Evolutionary conservation across 2,888 invertebrate genomes (phyloP).

Genomic region (Plagodis dolabraria): DNA sequence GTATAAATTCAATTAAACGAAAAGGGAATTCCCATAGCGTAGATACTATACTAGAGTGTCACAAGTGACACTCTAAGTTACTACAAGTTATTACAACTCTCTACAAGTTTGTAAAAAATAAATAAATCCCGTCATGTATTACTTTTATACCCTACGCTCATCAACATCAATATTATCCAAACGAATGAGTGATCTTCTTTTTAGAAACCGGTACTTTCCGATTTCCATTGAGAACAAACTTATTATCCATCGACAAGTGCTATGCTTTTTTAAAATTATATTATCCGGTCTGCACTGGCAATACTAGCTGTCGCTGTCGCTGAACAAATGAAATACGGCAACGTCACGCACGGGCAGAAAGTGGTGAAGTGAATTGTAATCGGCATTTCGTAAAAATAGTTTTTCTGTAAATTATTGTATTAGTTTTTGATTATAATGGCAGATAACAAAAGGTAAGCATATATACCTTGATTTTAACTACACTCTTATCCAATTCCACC

Average conservation of each 20-base stretch:
- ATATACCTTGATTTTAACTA: not conserved
- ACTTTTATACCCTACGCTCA: too few species aligned
- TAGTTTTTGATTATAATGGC: slow-evolving; percentile 77
- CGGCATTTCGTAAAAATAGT: slow-evolving; percentile 66
- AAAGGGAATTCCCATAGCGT: too few species aligned
- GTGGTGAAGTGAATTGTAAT: slow-evolving; percentile 67
- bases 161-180: too few species aligned
- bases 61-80: too few species aligned
- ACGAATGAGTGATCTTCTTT: too few species aligned
- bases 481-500: not conserved
- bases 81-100: too few species aligned
- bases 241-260: slow-evolving; percentile 25
- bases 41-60: too few species aligned
- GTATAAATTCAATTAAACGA: too few species aligned
- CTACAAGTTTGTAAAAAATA: too few species aligned
- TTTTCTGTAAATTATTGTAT: slow-evolving; percentile 64
- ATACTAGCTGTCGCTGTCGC: slow-evolving; percentile 46
- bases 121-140: too few species aligned
- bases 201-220: slow-evolving; percentile 34
- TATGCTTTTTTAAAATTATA: not conserved
- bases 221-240: slow-evolving; percentile 3
- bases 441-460: slow-evolving; percentile 83
- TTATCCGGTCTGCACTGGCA: slow-evolving; percentile 46
- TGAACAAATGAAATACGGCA: slow-evolving; percentile 85
- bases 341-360: slow-evolving; percentile 78